Evolutionary conservation across 2,888 invertebrate species (phyloP).

Genomic region (Cabera pusaria): DNA sequence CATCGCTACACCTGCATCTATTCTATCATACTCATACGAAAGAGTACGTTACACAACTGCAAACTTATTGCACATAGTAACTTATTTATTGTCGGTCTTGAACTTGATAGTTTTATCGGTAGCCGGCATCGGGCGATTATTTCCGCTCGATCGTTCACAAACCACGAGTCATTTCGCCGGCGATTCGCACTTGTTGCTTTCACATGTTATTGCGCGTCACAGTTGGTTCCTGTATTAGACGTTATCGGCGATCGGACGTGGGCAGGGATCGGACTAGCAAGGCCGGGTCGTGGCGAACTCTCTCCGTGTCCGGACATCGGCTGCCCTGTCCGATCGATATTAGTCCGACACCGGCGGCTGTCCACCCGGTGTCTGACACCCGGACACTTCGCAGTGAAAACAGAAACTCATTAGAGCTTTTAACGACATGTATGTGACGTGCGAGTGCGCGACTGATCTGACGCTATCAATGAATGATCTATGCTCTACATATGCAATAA

Average conservation of each 20-base stretch:
- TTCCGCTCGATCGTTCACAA: constrained; percentile 44
- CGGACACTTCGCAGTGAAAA: constrained; percentile 59
- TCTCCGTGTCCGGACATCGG: constrained; percentile 41
- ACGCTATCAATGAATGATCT: constrained; percentile 52
- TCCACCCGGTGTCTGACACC: constrained; percentile 46
- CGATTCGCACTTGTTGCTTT: constrained; percentile 71
- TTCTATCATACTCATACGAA: constrained; percentile 49
- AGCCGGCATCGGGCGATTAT: constrained; percentile 36
- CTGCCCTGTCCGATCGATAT: constrained; percentile 60
- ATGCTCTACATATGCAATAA: too few species aligned
- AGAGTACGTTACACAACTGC: constrained; percentile 57
- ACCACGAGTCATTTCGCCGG: constrained; percentile 44
- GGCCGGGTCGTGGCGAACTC: constrained; percentile 48
- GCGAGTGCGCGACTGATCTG: constrained; percentile 46
- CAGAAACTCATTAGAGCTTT: constrained; percentile 64
- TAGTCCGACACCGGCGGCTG: constrained; percentile 41
- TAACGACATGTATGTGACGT: constrained; percentile 52
- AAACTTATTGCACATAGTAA: constrained; percentile 56
- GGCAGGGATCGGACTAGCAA: constrained; percentile 40
- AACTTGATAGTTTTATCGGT: constrained; percentile 58
- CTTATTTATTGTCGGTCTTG: constrained; percentile 63
- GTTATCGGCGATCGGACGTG: constrained; percentile 64
- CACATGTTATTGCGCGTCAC: constrained; percentile 58
- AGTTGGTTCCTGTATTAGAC: constrained; percentile 51
- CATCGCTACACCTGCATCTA: constrained; percentile 63